A percentile compares a stretch with the other conserved stretches of the same genome.
Evolutionary conservation across 64 coral and sea anemone species (phyloP).

Genomic region (Pocillopora verrucosa): DNA sequence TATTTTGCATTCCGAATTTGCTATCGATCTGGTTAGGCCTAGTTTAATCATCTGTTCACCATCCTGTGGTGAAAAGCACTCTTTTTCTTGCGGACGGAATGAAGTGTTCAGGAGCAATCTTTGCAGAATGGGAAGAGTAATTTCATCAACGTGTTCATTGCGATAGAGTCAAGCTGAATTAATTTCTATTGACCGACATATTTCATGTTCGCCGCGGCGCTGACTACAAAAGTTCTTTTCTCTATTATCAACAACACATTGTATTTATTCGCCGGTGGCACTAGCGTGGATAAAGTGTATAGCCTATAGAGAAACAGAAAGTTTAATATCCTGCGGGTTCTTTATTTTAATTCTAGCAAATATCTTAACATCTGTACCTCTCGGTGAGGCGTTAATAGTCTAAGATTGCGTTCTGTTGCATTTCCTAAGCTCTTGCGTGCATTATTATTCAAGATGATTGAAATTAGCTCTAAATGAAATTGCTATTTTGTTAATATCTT

Average conservation of each 20-base stretch:
- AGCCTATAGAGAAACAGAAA: neutral
- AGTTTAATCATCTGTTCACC: neutral
- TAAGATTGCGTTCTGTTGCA: neutral
- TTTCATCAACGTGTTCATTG: neutral
- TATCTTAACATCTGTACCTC: neutral
- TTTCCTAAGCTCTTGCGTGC: neutral
- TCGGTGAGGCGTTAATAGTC: neutral
- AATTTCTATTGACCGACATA: neutral
- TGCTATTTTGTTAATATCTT: neutral
- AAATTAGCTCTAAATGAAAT: neutral
- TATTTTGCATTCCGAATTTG: neutral
- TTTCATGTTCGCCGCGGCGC: neutral
- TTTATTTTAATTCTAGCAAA: conserved; percentile 29
- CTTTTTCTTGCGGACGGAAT: neutral
- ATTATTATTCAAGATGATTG: neutral
- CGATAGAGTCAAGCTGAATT: neutral
- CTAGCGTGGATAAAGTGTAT: neutral
- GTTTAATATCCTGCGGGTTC: neutral
- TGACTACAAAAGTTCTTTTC: neutral
- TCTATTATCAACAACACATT: neutral
- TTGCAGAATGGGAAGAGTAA: neutral
- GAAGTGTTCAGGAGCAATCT: neutral
- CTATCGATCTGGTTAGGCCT: neutral
- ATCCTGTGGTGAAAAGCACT: neutral
- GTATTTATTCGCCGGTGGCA: neutral